Base-by-base conservation (phyloP, 2,113 vertebrate genomes). In the Dissostichus mawsoni region DNA sequence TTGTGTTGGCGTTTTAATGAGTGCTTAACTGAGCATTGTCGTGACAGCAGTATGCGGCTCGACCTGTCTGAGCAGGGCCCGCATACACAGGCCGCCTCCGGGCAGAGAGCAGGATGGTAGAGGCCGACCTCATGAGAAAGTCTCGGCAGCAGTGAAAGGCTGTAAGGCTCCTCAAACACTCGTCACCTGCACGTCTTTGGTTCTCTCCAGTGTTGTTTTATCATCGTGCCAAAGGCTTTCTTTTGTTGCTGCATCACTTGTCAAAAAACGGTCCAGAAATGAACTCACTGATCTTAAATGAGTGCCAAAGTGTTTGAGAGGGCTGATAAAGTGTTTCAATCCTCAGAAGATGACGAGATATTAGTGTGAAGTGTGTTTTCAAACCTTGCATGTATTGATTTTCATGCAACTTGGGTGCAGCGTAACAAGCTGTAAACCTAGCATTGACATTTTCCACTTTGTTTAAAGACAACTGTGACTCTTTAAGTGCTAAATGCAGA, bases 21-120 rank as follows among this genome's bases (percentile, higher is more conserved):
- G 78, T 8, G 13, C 41, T 85, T 4, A 58, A 48, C 41, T 65
- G 59, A 55, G 79, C n/a, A 8, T 53, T 87, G 72, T 76, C 81
- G 80, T 89, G 89, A 87, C 87, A 84, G 84, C 82, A 82, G 67
- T 72, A 93, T 86, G 89, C 83, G 63, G 88, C 67, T 68, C 53
- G 53, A 93, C 90, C 92, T 91, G 92, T 93, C 90, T 87, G 92
- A 90, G 90, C 88, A 88, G 78, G 14, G 80, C 90, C 86, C 80
- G 55, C 74, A 89, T 90, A 36, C 1, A 41, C 36, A 8, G 1
- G 57, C 76, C 1, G 80, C 84, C 91, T 67, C 5, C 7, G 53
- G 92, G 87, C 82, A 29, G 29, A 3, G 29, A 29, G 20, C n/a
- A 69, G 51, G 63, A 65, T 48, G 78, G 77, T 74, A 55, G 80